Evolutionary conservation across 2,888 invertebrate genomes (phyloP), one percentile per base, ranked within the genome.

Genomic region (Agrilus cyanescens): DNA sequence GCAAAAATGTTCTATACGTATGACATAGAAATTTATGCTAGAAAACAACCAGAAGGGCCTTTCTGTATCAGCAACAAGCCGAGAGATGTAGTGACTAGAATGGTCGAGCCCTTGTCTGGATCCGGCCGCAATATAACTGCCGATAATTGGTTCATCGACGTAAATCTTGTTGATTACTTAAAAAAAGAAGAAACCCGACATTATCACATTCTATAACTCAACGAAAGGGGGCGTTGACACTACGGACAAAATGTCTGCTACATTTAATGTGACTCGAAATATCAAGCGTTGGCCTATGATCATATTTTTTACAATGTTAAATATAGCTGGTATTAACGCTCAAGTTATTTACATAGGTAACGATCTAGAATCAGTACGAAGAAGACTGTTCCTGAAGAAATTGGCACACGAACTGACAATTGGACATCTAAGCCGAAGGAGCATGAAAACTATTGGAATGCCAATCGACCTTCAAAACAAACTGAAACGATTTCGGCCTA

Each of bases 21-120:
- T 15, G 52, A 52, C 25, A 4, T 52, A 15, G 50, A 53, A 46
- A 44, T 52, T 25, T 52, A 52, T 43, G 46, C 47, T 30, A 49
- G 53, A 35, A 44, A 46, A 36, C 53, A 52, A 34, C 48, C 46
- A 16, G 45, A 48, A 37, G 50, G 53, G 8, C 46, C 46, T 37
- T 53, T 40, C 43, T 8, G 34, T 41, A 16, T 47, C 4, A 49
- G 44, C 40, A 53, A 52, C 40, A 45, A 48, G 35, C 42, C 49
- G 20, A 25, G 16, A 38, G 48, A 46, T 32, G 46, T 51, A 16
- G 50, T 50, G 40, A 42, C 41, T 38, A 32, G 50, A 40, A 32
- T 52, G 37, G 37, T 40, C 18, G 43, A 46, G 29, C 48, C 49
- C 14, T 14, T 53, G 31, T 46, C 38, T 33, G 40, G 43, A 34